These are phyloP conservation scores for Clupea harengus DNA, from an alignment of 2,113 vertebrate species.

Conservation along the genomic window DNA sequence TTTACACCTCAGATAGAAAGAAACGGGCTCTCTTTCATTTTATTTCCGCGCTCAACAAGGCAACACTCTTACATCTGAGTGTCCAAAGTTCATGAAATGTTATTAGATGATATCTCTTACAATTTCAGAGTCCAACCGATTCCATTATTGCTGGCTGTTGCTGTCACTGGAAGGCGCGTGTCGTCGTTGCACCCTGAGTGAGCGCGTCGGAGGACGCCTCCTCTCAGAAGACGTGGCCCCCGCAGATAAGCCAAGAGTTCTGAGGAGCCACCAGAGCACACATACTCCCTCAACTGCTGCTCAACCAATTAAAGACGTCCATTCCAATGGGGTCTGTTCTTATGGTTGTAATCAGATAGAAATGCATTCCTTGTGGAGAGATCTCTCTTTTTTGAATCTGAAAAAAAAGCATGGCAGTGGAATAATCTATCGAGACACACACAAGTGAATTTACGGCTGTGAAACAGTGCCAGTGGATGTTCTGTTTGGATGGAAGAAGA, in stretches of 20 bases:
- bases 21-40: not conserved
- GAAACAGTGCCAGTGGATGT: conserved; percentile 7
- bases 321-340: conserved; percentile 8
- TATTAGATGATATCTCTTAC: conserved; percentile 19
- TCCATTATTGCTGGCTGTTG: not conserved
- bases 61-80: not conserved
- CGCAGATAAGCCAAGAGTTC: conserved; percentile 13
- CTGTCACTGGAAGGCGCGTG: not conserved
- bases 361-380: conserved; percentile 16
- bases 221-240: not conserved
- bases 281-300: not conserved
- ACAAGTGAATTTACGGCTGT: conserved; percentile 22
- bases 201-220: not conserved
- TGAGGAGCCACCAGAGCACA: not conserved
- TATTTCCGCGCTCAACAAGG: not conserved
- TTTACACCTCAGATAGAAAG: not conserved
- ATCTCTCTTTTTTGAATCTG: not conserved
- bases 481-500: conserved; percentile 28
- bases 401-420: conserved; percentile 4
- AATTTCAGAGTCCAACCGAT: not conserved
- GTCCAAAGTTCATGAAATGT: conserved; percentile 7
- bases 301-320: conserved; percentile 3
- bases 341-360: conserved; percentile 3
- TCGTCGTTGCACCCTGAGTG: not conserved
- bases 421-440: not conserved